Percentiles rank a stretch among this genome's conserved stretches.
Conservation (phyloP, 2,113 vertebrate genomes). For the Ardeotis arabs region DNA sequence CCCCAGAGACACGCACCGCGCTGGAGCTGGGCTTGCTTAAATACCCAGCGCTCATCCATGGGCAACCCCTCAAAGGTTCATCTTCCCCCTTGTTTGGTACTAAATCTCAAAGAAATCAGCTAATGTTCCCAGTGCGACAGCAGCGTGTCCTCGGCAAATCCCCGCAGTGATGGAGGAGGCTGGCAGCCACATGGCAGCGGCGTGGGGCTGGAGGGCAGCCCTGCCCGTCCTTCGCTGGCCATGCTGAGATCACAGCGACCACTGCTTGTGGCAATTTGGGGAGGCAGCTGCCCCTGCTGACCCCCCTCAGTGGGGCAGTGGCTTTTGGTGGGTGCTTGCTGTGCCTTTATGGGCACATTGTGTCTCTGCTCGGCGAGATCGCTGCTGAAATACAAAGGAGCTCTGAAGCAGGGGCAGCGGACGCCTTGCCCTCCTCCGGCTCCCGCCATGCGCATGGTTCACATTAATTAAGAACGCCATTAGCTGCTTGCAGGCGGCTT, state of each 20-base stretch:
- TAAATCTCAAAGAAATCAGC: neutral
- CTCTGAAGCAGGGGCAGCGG: neutral
- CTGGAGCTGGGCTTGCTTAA: neutral
- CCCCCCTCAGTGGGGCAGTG: neutral
- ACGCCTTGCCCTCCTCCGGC: neutral
- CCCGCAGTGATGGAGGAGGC: neutral
- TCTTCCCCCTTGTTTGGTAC: neutral
- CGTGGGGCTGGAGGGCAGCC: neutral
- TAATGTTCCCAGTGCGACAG: neutral
- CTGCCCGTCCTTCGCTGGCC: neutral
- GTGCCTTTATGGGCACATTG: neutral
- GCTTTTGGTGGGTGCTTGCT: neutral
- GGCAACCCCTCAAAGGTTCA: neutral
- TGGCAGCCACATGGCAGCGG: neutral
- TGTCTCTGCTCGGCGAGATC: neutral
- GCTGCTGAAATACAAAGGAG: neutral
- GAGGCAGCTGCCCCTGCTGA: neutral
- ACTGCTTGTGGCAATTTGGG: neutral
- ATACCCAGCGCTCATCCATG: accelerated
- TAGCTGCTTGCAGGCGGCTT: neutral
- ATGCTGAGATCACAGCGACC: neutral
- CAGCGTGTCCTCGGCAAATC: neutral
- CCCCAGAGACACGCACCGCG: accelerated
- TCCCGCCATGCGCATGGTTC: neutral
- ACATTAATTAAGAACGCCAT: neutral